phyloP scores from a whole-genome alignment of 1,140 invertebrate species.

The Fopius arisanus region DNA sequence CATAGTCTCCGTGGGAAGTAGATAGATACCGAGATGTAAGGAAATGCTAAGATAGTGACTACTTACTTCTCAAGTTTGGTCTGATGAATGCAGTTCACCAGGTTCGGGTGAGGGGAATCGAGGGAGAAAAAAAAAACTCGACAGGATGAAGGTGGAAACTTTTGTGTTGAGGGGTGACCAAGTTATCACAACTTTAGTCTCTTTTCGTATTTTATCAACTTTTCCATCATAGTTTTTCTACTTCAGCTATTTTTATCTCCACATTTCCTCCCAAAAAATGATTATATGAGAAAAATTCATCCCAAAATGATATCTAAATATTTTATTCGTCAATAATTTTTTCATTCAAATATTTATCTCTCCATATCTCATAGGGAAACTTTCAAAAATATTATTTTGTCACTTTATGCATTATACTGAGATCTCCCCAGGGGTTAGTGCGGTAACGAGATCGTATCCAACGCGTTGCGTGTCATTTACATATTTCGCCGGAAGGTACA shows the following conservation, averaged over 20 bases:
- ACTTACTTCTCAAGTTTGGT: background rate
- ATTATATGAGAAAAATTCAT: too few relatives aligned
- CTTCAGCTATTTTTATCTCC: too few relatives aligned
- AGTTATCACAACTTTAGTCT: background rate
- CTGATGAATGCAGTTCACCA: background rate
- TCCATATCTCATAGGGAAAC: background rate
- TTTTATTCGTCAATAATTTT: too few relatives aligned
- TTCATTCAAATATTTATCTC: too few relatives aligned
- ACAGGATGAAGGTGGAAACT: background rate
- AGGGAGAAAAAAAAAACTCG: background rate
- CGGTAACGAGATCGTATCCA: conserved; percentile 53
- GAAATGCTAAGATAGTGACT: too few relatives aligned
- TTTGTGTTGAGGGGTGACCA: background rate
- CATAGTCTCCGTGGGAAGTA: background rate
- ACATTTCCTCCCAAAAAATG: too few relatives aligned
- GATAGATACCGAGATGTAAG: too few relatives aligned
- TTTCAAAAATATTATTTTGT: background rate
- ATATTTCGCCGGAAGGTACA: conserved; percentile 52
- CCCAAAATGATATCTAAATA: too few relatives aligned
- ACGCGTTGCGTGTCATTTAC: conserved; percentile 56
- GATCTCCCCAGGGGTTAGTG: background rate
- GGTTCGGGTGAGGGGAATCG: background rate
- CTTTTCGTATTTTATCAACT: background rate
- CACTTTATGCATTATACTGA: background rate
- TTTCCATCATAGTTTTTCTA: background rate